phyloP scores from a whole-genome alignment of 2,113 vertebrate genomes.

The Pipra filicauda region DNA sequence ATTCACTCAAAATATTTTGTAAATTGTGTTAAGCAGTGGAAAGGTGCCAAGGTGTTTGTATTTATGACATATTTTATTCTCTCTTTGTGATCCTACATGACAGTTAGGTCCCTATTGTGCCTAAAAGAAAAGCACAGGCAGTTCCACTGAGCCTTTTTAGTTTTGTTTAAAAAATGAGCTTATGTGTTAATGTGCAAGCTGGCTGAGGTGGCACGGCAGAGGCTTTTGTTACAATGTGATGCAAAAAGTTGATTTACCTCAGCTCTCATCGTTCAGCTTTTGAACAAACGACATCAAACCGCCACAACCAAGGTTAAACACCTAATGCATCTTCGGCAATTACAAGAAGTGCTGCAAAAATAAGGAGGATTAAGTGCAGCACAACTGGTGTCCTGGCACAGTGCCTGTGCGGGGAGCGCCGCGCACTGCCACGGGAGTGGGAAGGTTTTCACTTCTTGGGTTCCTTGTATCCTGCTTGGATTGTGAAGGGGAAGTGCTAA shows the following conservation, averaged over 20 bases:
- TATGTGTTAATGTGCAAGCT: background rate
- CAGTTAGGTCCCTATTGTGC: background rate
- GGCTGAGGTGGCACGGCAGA: background rate
- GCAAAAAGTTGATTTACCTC: background rate
- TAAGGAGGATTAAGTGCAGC: background rate
- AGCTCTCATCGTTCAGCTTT: background rate
- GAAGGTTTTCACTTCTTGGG: background rate
- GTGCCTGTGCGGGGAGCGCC: fast-evolving
- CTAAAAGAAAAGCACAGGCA: background rate
- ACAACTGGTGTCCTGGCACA: background rate
- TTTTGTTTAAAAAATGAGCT: background rate
- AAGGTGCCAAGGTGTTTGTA: background rate
- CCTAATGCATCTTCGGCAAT: background rate
- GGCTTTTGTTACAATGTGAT: background rate
- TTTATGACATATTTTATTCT: background rate
- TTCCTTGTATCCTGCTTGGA: too few species aligned
- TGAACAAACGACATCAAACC: background rate
- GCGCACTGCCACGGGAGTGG: fast-evolving
- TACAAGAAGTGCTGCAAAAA: slow-evolving; percentile 27
- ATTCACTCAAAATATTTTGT: background rate
- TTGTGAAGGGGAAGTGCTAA: background rate
- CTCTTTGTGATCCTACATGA: background rate
- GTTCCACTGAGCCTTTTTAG: background rate
- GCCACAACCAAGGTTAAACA: background rate
- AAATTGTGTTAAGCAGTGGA: background rate